phyloP scores from a whole-genome alignment of 2,888 invertebrate species.

The Lagria hirta region DNA sequence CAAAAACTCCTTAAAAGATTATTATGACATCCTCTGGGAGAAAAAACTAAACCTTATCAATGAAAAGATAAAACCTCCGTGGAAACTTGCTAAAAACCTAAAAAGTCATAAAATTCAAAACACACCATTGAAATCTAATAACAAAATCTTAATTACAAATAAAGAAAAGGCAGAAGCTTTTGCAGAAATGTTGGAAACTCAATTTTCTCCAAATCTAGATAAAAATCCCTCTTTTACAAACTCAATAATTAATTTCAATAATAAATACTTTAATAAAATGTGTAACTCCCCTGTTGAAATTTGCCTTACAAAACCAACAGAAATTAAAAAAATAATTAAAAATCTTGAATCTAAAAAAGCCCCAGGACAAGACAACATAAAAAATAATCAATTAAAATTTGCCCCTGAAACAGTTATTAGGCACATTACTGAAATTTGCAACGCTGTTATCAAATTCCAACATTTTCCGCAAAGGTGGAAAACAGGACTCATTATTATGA shows the following conservation, averaged over 20 bases:
- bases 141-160: not conserved
- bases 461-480: constrained; percentile 9
- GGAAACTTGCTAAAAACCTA: not conserved
- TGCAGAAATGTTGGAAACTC: too few relatives aligned
- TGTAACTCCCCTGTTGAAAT: not conserved
- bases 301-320: not conserved
- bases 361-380: not conserved
- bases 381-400: not conserved
- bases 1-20: not conserved
- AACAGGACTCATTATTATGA: constrained; percentile 1
- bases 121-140: not conserved
- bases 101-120: not conserved
- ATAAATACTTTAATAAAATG: not conserved
- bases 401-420: constrained; percentile 1
- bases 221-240: not conserved
- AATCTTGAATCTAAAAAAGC: not conserved
- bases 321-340: constrained; percentile 5
- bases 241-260: not conserved
- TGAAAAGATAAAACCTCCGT: not conserved
- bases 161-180: too few relatives aligned
- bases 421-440: not conserved
- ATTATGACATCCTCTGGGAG: not conserved
- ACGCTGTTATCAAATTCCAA: too few relatives aligned
- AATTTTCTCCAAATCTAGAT: not conserved
- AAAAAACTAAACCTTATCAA: not conserved